These are phyloP conservation scores for Microcaecilia unicolor DNA, from an alignment of 2,797 vertebrate genomes.

Conservation along the genomic window DNA sequence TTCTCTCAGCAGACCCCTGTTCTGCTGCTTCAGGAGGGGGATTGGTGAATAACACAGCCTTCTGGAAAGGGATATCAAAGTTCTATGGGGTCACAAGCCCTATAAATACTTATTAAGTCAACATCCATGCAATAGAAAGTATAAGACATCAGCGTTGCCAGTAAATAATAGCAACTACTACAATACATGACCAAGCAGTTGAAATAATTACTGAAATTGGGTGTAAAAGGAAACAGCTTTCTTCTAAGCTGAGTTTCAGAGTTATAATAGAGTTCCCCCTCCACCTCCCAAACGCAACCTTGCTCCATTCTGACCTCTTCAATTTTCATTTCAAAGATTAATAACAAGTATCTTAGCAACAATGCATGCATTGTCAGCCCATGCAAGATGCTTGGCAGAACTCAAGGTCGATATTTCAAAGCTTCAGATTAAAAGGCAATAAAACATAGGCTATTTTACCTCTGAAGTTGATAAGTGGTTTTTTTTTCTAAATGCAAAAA, in stretches of 20 bases:
- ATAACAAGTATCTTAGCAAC: conserved; percentile 55
- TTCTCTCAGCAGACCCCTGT: too few species aligned
- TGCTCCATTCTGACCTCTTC: conserved; percentile 34
- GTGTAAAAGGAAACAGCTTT: conserved; percentile 2
- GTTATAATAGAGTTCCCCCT: conserved; percentile 22
- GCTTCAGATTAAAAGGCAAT: conserved; percentile 32
- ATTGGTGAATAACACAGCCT: too few species aligned
- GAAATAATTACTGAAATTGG: not conserved
- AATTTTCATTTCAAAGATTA: conserved; percentile 44
- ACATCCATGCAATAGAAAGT: too few species aligned
- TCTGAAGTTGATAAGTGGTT: conserved; percentile 33
- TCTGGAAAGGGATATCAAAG: too few species aligned
- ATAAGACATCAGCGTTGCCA: too few species aligned
- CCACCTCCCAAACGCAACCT: conserved; percentile 29
- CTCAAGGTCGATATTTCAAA: conserved; percentile 47
- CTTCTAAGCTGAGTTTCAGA: conserved; percentile 31
- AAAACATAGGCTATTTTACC: conserved; percentile 27
- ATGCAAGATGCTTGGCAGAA: conserved; percentile 36
- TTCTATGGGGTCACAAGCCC: too few species aligned
- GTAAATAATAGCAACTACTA: too few species aligned
- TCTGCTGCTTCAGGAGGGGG: too few species aligned
- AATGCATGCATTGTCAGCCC: conserved; percentile 30
- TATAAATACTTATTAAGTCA: too few species aligned
- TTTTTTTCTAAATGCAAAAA: conserved; percentile 20
- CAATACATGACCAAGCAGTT: conserved; percentile 7